Evolutionary conservation across 2,797 vertebrate genomes (phyloP).

Genomic region (Falco concolor): DNA sequence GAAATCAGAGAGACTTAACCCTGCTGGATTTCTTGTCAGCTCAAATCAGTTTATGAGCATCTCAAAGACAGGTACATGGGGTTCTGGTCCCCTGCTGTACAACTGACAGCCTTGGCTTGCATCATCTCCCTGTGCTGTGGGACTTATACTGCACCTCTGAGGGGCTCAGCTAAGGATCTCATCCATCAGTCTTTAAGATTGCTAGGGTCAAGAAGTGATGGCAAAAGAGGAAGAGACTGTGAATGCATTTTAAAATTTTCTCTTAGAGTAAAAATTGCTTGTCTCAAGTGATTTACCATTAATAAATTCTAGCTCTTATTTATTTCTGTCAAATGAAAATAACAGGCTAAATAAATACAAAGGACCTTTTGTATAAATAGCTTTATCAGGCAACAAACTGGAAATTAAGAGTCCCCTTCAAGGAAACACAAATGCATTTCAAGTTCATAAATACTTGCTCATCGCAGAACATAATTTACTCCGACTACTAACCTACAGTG

Average conservation of each 20-base stretch:
- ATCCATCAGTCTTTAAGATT: not conserved
- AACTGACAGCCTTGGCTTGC: not conserved
- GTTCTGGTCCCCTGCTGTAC: not conserved
- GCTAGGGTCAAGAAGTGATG: rapidly evolving
- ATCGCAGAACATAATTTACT: not conserved
- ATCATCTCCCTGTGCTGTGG: not conserved
- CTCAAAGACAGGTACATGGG: not conserved
- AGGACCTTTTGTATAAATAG: not conserved
- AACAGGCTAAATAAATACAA: not conserved
- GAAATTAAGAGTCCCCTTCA: not conserved
- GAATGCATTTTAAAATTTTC: not conserved
- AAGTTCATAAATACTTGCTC: not conserved
- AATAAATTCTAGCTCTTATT: not conserved
- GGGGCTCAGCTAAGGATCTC: not conserved
- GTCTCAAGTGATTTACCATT: not conserved
- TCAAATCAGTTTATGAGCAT: not conserved
- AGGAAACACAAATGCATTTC: not conserved
- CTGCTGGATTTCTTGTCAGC: not conserved
- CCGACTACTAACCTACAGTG: not conserved
- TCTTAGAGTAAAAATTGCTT: not conserved
- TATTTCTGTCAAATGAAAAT: not conserved
- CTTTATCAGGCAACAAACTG: not conserved
- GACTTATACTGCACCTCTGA: not conserved
- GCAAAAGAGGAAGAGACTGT: not conserved
- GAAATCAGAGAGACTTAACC: not conserved